These are phyloP conservation scores for Aspidiotus rigidus DNA, from an alignment of 2,888 invertebrate genomes.

Conservation along the genomic window DNA sequence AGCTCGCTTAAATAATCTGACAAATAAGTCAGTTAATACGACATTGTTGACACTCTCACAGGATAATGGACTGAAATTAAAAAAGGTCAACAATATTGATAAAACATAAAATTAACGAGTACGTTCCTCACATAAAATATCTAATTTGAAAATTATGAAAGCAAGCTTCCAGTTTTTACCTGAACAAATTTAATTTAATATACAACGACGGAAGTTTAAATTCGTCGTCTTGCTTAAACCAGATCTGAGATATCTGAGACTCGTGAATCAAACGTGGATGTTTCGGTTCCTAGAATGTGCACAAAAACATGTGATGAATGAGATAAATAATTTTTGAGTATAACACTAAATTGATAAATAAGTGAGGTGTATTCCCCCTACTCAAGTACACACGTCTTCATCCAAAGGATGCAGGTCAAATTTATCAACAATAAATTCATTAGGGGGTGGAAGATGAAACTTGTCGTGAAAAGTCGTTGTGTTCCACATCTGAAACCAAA, in stretches of 20 bases:
- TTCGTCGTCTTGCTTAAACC: conserved; percentile 92
- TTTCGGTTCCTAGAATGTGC: conserved; percentile 46
- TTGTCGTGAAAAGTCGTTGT: conserved; percentile 54
- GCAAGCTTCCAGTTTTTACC: conserved; percentile 46
- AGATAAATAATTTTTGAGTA: background rate
- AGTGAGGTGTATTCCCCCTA: background rate
- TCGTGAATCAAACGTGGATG: conserved; percentile 68
- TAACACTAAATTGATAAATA: background rate
- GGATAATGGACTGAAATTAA: conserved; percentile 62
- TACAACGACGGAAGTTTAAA: conserved; percentile 81
- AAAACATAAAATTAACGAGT: background rate
- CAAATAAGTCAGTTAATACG: conserved; percentile 75
- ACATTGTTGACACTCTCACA: conserved; percentile 75
- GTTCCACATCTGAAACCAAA: conserved; percentile 53
- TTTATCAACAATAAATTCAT: conserved; percentile 83
- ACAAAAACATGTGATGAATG: background rate
- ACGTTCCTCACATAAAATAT: too few species aligned
- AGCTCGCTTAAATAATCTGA: conserved; percentile 69
- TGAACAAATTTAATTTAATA: conserved; percentile 65
- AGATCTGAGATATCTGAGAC: conserved; percentile 67
- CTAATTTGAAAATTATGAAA: background rate
- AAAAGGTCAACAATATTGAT: conserved; percentile 11
- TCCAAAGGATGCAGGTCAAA: conserved; percentile 61
- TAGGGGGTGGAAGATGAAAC: conserved; percentile 67
- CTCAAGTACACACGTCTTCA: conserved; percentile 42